These are phyloP conservation scores for Enhydra lutris DNA, from an alignment of 2,113 vertebrate genomes.

Conservation along the genomic window DNA sequence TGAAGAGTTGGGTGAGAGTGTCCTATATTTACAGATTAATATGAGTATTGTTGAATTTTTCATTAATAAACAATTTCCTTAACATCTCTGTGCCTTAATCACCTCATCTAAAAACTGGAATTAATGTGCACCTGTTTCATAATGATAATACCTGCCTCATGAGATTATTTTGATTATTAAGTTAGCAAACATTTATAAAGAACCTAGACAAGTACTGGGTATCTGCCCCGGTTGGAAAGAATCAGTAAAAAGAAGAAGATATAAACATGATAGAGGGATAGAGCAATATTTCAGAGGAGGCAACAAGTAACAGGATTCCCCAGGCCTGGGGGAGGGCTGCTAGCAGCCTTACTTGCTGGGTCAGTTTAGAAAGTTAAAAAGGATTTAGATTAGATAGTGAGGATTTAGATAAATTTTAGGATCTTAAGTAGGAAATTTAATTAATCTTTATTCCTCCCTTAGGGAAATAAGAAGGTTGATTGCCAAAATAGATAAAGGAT, in stretches of 20 bases:
- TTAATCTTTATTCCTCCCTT: background rate
- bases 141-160: background rate
- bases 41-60: background rate
- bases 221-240: background rate
- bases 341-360: background rate
- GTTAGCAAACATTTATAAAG: background rate
- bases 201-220: background rate
- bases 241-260: background rate
- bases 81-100: background rate
- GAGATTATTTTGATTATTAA: background rate
- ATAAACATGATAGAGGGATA: background rate
- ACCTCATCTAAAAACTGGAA: background rate
- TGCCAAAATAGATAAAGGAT: background rate
- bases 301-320: background rate
- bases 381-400: background rate
- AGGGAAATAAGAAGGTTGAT: background rate
- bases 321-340: no score
- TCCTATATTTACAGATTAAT: background rate
- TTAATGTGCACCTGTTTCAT: background rate
- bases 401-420: background rate
- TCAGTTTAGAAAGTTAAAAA: background rate
- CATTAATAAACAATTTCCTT: background rate
- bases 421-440: background rate
- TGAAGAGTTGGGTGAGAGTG: background rate
- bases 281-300: background rate